Percentiles rank a stretch among this genome's conserved stretches.
Conservation (phyloP, 2,113 vertebrate species). For the Tachuris rubrigastra region DNA sequence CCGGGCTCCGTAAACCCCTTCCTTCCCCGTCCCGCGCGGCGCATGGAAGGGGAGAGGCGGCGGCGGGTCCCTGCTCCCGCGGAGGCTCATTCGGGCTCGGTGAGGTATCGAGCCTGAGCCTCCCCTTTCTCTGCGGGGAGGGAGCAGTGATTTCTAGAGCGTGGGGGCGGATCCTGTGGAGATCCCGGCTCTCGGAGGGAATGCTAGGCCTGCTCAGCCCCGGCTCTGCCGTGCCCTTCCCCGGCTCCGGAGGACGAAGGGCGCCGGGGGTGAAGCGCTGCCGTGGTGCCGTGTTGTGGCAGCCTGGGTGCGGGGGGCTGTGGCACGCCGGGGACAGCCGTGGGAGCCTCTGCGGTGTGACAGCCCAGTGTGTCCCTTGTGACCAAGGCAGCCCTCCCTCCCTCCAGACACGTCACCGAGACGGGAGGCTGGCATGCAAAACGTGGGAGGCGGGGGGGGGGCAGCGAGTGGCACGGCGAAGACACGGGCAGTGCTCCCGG, state of each 20-base stretch:
- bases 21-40: background rate
- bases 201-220: background rate
- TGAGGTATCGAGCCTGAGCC: background rate
- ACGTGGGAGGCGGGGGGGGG: too few species aligned
- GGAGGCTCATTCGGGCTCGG: background rate
- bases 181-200: background rate
- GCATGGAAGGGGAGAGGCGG: background rate
- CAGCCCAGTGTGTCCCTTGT: background rate
- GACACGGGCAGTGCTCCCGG: background rate
- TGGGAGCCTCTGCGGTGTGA: background rate
- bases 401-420: background rate
- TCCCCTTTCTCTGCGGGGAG: too few species aligned
- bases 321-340: rapidly evolving
- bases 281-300: background rate
- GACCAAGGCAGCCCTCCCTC: background rate
- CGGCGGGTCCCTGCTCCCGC: background rate
- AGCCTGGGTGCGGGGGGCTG: background rate
- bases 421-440: background rate
- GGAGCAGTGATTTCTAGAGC: background rate
- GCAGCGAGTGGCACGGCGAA: background rate
- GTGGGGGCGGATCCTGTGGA: background rate
- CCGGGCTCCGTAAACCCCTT: background rate
- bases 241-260: background rate
- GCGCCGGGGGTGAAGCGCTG: background rate
- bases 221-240: background rate